Evolutionary conservation across 2,888 invertebrate genomes (phyloP), one percentile per base, ranked within the genome.

Genomic region (Lasioglossum morio): DNA sequence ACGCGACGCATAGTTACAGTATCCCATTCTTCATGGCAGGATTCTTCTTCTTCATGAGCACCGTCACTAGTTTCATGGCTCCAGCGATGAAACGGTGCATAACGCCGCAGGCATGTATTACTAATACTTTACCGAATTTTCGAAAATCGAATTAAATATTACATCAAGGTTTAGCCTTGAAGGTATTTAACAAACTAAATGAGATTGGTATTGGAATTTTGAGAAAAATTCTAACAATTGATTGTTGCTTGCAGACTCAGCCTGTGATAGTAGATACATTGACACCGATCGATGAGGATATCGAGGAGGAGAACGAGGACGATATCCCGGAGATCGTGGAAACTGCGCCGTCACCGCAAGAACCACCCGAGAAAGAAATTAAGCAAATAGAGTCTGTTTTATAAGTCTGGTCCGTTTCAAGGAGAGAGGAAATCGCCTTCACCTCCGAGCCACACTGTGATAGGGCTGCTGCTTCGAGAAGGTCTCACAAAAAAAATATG

Each of bases 11-110:
- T 87, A 97, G 97, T 87, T 99, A 99, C 95, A 97, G 97, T 94
- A 97, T 98, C 60, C 98, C 99, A 19, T 99, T 99, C 96, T 98
- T 97, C 94, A 98, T 99, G 96, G 99, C 99, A 4, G 98, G 98
- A 5, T 97, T 96, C 0, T 97, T 99, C 95, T 98, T 99, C 95
- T 96, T 98, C 46, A 95, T 98, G 14, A 97, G 99, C 19, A 98
- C 99, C 0, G 92, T 98, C 30, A 97, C 98, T 37, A 99, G 98
- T 91, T 98, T 98, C 93, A 96, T 97, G 91, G 98, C 98, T 77
- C 98, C 98, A 0, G 96, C 97, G 88, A 96, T 98, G 94, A 97
- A 96, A 94, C 96, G 96, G 87, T 96, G 95, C 91, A 94, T 94
- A 14, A 94, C 95, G 87, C 94, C 94, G 87, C 93, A 94, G 94